A percentile compares a stretch with the other conserved stretches of the same genome.
phyloP scores from a whole-genome alignment of 2,113 vertebrate species.

The Melanerpes aurifrons region DNA sequence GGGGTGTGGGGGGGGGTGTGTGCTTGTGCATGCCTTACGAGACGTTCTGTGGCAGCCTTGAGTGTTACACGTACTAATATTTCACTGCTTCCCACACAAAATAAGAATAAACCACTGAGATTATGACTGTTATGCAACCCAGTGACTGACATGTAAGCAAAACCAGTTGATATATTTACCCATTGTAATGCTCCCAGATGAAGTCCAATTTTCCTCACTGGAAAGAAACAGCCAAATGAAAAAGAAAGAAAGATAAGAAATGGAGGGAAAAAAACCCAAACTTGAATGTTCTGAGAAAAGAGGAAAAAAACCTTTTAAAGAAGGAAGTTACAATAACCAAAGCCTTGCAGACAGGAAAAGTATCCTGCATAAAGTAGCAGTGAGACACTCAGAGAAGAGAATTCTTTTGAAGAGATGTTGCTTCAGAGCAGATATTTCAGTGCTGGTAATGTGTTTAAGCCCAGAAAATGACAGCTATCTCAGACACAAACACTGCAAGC shows the following conservation, averaged over 20 bases:
- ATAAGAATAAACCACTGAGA: slow-evolving; percentile 22
- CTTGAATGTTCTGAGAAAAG: not conserved
- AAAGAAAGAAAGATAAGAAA: not conserved
- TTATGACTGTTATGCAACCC: not conserved
- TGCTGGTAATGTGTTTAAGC: not conserved
- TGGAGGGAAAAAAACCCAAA: not conserved
- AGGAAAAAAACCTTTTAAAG: not conserved
- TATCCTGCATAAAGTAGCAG: not conserved
- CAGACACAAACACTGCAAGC: not conserved
- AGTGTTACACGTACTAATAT: not conserved
- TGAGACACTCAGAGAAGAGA: not conserved
- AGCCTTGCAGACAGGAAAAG: not conserved
- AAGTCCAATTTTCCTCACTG: not conserved
- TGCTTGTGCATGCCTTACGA: not conserved
- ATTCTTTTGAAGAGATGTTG: not conserved
- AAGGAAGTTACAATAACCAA: not conserved
- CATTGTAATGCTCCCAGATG: not conserved
- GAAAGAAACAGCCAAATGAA: not conserved
- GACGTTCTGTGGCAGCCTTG: not conserved
- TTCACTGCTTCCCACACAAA: slow-evolving; percentile 20
- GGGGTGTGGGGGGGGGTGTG: no score
- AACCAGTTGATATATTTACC: not conserved
- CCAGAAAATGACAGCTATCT: slow-evolving; percentile 1
- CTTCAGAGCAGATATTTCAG: not conserved
- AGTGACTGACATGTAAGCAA: not conserved